phyloP scores from a whole-genome alignment of 2,797 vertebrate genomes.

The Coccyzus lansbergi region DNA sequence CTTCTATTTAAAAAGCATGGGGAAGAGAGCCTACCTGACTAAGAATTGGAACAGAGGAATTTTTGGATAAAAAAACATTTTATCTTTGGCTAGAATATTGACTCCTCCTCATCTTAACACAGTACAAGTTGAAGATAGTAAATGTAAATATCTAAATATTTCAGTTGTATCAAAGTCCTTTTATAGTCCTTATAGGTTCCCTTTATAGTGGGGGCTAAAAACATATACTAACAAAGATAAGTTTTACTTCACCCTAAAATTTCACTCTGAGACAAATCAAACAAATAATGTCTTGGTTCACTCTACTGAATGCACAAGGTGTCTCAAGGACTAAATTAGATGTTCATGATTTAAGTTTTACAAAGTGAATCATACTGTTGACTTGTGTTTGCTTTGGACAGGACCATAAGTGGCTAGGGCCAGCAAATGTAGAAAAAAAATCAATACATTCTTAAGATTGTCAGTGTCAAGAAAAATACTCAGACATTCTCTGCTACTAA shows the following conservation, averaged over 20 bases:
- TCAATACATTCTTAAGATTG: not conserved
- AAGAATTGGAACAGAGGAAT: not conserved
- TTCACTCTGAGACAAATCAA: not conserved
- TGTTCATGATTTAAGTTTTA: not conserved
- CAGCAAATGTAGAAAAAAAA: not conserved
- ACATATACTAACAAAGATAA: not conserved
- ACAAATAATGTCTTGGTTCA: not conserved
- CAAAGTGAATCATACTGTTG: not conserved
- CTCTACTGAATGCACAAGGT: not conserved
- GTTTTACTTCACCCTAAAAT: not conserved
- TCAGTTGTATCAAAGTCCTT: not conserved
- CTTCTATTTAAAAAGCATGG: not conserved
- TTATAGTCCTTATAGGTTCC: not conserved
- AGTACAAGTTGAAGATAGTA: not conserved
- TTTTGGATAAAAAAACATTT: not conserved
- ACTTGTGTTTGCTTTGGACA: not conserved
- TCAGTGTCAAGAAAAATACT: not conserved
- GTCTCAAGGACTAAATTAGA: not conserved
- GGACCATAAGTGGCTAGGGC: not conserved
- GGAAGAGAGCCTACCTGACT: not conserved
- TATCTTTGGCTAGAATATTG: not conserved
- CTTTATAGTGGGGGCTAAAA: not conserved
- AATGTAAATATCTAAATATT: not conserved
- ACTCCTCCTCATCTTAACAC: not conserved
- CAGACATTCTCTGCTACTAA: not conserved